These are phyloP conservation scores for Drosophila quasianomalipes DNA, from an alignment of 2,888 invertebrate species.

Conservation along the genomic window DNA sequence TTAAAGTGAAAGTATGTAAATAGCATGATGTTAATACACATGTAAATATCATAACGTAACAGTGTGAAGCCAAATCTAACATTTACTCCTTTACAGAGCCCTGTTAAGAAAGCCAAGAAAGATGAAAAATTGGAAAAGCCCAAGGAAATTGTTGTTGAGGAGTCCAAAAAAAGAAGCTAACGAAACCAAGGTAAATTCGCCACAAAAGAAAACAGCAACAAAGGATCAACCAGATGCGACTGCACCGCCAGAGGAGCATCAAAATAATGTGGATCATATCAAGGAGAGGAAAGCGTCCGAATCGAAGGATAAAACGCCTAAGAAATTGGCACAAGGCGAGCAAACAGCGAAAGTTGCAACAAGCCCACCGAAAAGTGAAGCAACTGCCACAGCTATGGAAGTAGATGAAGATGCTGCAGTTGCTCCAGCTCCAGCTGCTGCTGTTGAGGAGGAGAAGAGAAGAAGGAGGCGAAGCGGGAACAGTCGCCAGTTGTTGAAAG, in stretches of 20 bases:
- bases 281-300: conserved; percentile 37
- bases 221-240: conserved; percentile 51
- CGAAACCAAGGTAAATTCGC: conserved; percentile 33
- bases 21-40: neutral
- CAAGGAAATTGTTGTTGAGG: conserved; percentile 32
- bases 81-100: conserved; percentile 38
- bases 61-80: neutral
- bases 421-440: conserved; percentile 55
- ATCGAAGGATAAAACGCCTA: conserved; percentile 36
- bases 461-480: conserved; percentile 25
- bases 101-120: conserved; percentile 60
- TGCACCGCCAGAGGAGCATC: conserved; percentile 43
- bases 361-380: conserved; percentile 47
- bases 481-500: conserved; percentile 17
- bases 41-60: neutral
- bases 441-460: conserved; percentile 32
- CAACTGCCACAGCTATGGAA: conserved; percentile 57
- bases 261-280: conserved; percentile 63
- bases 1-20: conserved; percentile 49
- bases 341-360: conserved; percentile 50
- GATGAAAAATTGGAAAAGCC: conserved; percentile 51
- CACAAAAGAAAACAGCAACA: conserved; percentile 27
- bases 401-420: conserved; percentile 50
- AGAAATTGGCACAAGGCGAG: conserved; percentile 46
- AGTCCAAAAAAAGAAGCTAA: conserved; percentile 17